phyloP scores from a whole-genome alignment of 2,797 vertebrate species.

The Diglossa cyanea region DNA sequence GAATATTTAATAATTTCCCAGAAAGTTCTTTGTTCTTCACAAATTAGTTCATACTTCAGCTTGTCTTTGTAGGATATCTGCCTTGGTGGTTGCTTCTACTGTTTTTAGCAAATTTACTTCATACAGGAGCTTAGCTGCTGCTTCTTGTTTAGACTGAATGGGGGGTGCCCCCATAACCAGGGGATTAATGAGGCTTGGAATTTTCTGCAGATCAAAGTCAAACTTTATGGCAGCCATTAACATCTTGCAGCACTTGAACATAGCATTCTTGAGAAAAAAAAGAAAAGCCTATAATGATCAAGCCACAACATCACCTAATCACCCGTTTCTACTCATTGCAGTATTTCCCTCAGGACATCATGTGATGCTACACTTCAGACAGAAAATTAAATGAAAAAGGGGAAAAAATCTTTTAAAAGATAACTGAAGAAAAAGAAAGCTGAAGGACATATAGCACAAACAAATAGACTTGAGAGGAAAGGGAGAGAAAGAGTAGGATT shows the following conservation, averaged over 20 bases:
- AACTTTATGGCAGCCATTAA: conserved; percentile 21
- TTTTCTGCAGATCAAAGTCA: conserved; percentile 52
- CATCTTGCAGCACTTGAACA: neutral
- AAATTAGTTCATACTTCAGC: conserved; percentile 16
- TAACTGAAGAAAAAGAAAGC: neutral
- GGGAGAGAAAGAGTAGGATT: neutral
- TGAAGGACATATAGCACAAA: neutral
- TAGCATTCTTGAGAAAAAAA: conserved; percentile 20
- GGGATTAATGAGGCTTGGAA: conserved; percentile 19
- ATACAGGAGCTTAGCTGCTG: neutral
- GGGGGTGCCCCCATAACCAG: neutral
- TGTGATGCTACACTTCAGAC: neutral
- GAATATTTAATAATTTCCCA: conserved; percentile 9
- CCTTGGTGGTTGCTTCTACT: conserved; percentile 9
- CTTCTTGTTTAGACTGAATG: conserved; percentile 17
- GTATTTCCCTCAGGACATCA: neutral
- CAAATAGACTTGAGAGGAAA: neutral
- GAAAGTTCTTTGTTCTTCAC: conserved; percentile 24
- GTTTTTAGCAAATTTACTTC: neutral
- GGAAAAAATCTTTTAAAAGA: accelerated
- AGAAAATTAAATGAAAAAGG: neutral
- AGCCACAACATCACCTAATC: neutral
- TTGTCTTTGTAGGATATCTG: neutral
- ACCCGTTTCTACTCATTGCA: neutral
- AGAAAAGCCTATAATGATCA: neutral